A percentile compares a stretch with the other conserved stretches of the same genome.
Evolutionary conservation across 2,113 vertebrate genomes (phyloP).

Genomic region (Sinocyclocheilus maitianheensis): DNA sequence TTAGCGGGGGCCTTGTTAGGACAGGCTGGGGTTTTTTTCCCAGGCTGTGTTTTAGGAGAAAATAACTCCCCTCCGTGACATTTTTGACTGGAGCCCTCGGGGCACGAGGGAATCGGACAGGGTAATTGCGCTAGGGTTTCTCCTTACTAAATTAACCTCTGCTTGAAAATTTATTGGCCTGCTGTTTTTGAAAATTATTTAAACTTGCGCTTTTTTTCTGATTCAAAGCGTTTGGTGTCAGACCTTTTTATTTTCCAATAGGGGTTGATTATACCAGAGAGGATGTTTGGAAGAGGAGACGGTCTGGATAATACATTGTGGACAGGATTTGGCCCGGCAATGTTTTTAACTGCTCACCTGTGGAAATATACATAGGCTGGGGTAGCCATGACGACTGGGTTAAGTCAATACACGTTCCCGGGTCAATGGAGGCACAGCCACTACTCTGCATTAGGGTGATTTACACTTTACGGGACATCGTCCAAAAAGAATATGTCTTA

Average conservation of each 20-base stretch:
- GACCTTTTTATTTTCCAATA: constrained; percentile 46
- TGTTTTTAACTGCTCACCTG: constrained; percentile 66
- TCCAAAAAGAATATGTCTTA: constrained; percentile 53
- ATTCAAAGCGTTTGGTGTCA: constrained; percentile 25
- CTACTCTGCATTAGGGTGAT: constrained; percentile 53
- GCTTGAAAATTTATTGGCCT: constrained; percentile 75
- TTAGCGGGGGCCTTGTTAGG: constrained; percentile 69
- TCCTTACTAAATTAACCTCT: constrained; percentile 79
- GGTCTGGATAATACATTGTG: constrained; percentile 64
- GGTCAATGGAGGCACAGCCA: constrained; percentile 62
- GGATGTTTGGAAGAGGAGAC: constrained; percentile 64
- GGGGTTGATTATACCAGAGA: constrained; percentile 60
- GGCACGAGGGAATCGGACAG: constrained; percentile 73
- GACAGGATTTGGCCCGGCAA: constrained; percentile 47
- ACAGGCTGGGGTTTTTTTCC: constrained; percentile 68
- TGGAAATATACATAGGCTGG: constrained; percentile 64
- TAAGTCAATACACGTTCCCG: constrained; percentile 59
- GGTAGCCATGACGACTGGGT: constrained; percentile 56
- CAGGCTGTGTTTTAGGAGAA: constrained; percentile 60
- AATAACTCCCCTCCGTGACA: constrained; percentile 65
- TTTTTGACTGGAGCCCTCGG: constrained; percentile 74
- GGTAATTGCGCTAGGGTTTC: constrained; percentile 76
- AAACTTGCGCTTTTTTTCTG: constrained; percentile 61
- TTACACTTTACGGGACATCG: constrained; percentile 49
- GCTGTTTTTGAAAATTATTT: constrained; percentile 76